Evolutionary conservation across 2,888 invertebrate genomes (phyloP), one percentile per base, ranked within the genome.

Genomic region (Mycogona germanica): DNA sequence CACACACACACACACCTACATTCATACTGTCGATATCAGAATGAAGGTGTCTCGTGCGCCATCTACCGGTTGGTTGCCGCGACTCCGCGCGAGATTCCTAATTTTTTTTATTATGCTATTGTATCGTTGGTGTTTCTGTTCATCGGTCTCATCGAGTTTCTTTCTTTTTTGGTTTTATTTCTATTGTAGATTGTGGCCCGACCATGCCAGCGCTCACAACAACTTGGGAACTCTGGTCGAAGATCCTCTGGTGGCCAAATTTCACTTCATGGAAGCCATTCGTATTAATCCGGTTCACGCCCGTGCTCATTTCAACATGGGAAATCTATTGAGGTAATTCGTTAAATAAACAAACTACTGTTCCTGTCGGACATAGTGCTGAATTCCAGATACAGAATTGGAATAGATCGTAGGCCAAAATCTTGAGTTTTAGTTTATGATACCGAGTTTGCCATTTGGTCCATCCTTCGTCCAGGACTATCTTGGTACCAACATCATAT

Each of bases 131-230:
- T 32, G 9, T 32, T 32, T n/a, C 9, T 32, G 9, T 12, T 32
- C 35, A 32, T 32, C n/a, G n/a, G 35, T 32, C 9, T 12, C 35
- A 32, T 32, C 35, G 35, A 32, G 9, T 9, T 32, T n/a, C n/a
- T n/a, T n/a, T n/a, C 35, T n/a, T 32, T 12, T 32, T 32, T 32
- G n/a, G 9, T 32, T 32, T 32, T 32, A 32, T 32, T 12, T 32
- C 35, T 47, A 32, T 47, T 47, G 6, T 74, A 88, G 88, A 65
- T 68, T 88, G 44, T 87, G 87, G 83, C 86, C 87, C 9, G 77
- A 80, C 37, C 85, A 88, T 67, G 84, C 87, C 5, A 86, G 86
- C 65, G 87, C 87, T 1, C 85, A 87, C 72, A 87, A 88, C 69
- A 89, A 89, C 71, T 75, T 89, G 47, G 89, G 87, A 23, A 87